phyloP scores from a whole-genome alignment of 2,888 invertebrate species.

The Orthosia gothica region DNA sequence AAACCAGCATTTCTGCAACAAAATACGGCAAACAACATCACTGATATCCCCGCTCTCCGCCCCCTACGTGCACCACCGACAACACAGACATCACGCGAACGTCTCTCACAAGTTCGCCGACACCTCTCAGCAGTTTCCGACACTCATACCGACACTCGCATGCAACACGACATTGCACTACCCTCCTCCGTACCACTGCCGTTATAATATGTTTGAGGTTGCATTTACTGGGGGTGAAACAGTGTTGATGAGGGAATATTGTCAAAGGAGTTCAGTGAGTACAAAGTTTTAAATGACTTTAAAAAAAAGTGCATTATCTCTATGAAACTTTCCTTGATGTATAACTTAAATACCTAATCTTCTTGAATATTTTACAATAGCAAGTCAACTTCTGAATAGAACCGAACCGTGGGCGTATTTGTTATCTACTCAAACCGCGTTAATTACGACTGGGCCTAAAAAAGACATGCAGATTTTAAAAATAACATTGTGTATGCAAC shows the following conservation, averaged over 20 bases:
- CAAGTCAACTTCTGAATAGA: no score
- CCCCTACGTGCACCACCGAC: not conserved
- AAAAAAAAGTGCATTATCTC: no score
- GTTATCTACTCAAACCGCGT: no score
- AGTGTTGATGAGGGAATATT: slow-evolving; percentile 4
- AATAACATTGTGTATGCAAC: no score
- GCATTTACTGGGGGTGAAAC: slow-evolving; percentile 4
- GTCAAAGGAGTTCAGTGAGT: not conserved
- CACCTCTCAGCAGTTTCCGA: slow-evolving; percentile 43
- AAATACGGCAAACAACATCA: no score
- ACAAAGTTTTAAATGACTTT: not conserved
- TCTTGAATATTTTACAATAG: no score
- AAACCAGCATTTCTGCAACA: no score
- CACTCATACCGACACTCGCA: slow-evolving; percentile 21
- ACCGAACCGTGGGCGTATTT: no score
- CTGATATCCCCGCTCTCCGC: not conserved
- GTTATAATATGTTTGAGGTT: slow-evolving; percentile 11
- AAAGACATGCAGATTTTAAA: no score
- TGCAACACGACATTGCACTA: slow-evolving; percentile 34
- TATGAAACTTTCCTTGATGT: no score
- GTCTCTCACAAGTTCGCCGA: slow-evolving; percentile 42
- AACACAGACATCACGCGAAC: slow-evolving; percentile 17
- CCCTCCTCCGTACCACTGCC: not conserved
- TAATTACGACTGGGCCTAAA: no score
- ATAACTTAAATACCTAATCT: no score